Conservation (phyloP, 2,797 vertebrate species). For the Bovichtus diacanthus region DNA sequence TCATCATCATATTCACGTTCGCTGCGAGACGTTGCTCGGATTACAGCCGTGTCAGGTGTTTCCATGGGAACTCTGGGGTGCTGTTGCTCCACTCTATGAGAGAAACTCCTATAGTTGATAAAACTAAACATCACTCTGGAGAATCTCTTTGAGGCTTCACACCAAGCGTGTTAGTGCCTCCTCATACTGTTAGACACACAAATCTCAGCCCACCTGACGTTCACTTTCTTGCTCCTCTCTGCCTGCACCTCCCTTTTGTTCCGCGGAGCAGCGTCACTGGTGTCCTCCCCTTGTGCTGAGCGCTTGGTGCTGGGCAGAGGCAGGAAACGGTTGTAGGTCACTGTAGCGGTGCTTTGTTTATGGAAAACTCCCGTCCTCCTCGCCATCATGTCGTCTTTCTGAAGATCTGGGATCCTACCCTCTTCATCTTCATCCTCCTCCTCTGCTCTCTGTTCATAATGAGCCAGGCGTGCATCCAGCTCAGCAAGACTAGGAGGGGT, state of each 20-base stretch:
- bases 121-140: constrained; percentile 29
- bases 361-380: constrained; percentile 86
- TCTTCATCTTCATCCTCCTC: constrained; percentile 79
- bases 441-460: constrained; percentile 70
- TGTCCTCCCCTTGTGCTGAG: constrained; percentile 45
- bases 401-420: constrained; percentile 80
- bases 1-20: constrained; percentile 43
- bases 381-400: constrained; percentile 91
- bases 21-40: constrained; percentile 19
- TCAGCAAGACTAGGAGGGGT: constrained; percentile 60
- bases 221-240: constrained; percentile 53
- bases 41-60: constrained; percentile 27
- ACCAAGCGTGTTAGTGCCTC: constrained; percentile 55
- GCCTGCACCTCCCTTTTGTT: constrained; percentile 61
- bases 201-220: constrained; percentile 73
- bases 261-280: constrained; percentile 53
- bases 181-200: constrained; percentile 43
- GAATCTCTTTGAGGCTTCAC: constrained; percentile 40
- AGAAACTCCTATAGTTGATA: constrained; percentile 64
- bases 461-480: constrained; percentile 77
- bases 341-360: constrained; percentile 68
- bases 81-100: constrained; percentile 73
- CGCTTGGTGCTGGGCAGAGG: constrained; percentile 74
- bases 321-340: constrained; percentile 75
- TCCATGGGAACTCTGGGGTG: constrained; percentile 58